phyloP scores from a whole-genome alignment of 2,888 invertebrate species.

The Perdita meconis region DNA sequence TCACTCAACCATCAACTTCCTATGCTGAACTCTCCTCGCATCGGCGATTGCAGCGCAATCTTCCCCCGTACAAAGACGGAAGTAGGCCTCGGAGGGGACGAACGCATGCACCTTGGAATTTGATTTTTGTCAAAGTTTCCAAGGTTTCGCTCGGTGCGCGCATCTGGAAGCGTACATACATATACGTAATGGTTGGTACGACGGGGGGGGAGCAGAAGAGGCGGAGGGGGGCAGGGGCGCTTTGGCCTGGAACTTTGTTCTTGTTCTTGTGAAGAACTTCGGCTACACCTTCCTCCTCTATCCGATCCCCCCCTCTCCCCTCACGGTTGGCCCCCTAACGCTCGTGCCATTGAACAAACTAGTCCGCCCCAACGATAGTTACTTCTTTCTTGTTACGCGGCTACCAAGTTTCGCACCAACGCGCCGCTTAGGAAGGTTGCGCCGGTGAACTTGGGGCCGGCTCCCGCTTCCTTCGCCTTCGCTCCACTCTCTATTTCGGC shows the following conservation, averaged over 20 bases:
- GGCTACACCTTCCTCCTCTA: conserved; percentile 73
- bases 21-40: no score
- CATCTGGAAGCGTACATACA: conserved; percentile 75
- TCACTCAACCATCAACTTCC: no score
- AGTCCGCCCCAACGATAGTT: conserved; percentile 81
- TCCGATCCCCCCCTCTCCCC: conserved; percentile 47
- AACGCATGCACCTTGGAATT: conserved; percentile 73
- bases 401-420: conserved; percentile 80
- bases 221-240: conserved; percentile 58
- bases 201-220: conserved; percentile 57
- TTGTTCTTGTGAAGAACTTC: conserved; percentile 84
- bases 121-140: conserved; percentile 79
- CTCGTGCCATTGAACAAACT: conserved; percentile 83
- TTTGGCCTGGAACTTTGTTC: conserved; percentile 82
- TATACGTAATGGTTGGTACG: conserved; percentile 67
- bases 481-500: conserved; percentile 69
- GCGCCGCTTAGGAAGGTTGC: conserved; percentile 79
- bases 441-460: conserved; percentile 79
- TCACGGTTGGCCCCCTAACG: conserved; percentile 23
- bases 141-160: conserved; percentile 80
- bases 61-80: no score
- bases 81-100: conserved; percentile 48
- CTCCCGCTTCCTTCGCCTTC: conserved; percentile 55
- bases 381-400: conserved; percentile 83
- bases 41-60: conserved; percentile 30